These are phyloP conservation scores for Chelmon rostratus DNA, from an alignment of 2,797 vertebrate genomes.

Conservation along the genomic window DNA sequence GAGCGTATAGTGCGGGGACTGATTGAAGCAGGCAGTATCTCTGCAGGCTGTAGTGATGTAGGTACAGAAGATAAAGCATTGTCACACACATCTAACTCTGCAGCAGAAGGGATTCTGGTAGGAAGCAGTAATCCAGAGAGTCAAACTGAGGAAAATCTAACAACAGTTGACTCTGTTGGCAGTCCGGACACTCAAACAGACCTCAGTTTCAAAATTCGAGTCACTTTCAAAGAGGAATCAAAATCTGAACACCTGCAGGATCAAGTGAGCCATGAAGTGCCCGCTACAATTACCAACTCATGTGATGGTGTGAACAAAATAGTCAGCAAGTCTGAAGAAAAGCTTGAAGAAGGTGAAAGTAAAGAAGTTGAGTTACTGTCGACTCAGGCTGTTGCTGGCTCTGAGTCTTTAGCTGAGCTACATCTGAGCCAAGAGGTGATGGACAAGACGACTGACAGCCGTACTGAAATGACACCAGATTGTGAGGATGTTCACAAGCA, in stretches of 20 bases:
- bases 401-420: constrained; percentile 33
- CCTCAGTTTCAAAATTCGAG: constrained; percentile 67
- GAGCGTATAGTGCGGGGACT: constrained; percentile 17
- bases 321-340: constrained; percentile 40
- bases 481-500: constrained; percentile 31
- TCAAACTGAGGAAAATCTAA: constrained; percentile 25
- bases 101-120: constrained; percentile 31
- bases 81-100: constrained; percentile 21
- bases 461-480: constrained; percentile 35
- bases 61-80: not conserved
- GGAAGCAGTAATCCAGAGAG: constrained; percentile 35
- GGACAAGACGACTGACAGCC: constrained; percentile 35
- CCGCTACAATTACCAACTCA: constrained; percentile 35
- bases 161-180: constrained; percentile 10
- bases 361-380: constrained; percentile 31
- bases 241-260: constrained; percentile 36
- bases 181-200: constrained; percentile 53
- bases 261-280: constrained; percentile 19
- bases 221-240: constrained; percentile 57
- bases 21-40: constrained; percentile 28
- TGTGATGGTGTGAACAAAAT: constrained; percentile 45
- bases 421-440: constrained; percentile 34
- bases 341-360: constrained; percentile 46
- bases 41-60: constrained; percentile 12
- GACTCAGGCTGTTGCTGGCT: constrained; percentile 12